Evolutionary conservation across 2,113 vertebrate species (phyloP).

Genomic region (Tricholaema leucomelas): DNA sequence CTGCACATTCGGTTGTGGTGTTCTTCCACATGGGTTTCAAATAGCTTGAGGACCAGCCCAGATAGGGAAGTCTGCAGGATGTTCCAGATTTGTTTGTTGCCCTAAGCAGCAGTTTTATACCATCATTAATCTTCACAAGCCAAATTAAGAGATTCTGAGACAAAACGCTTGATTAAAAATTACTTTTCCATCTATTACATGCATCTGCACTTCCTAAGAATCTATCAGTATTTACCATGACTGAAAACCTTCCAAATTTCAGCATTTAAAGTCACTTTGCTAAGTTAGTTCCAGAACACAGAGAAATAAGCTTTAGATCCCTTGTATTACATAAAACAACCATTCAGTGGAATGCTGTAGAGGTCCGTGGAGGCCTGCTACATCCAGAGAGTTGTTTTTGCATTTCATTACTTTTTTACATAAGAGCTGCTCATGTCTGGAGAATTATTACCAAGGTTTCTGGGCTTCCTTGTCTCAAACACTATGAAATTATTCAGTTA

Average conservation of each 20-base stretch:
- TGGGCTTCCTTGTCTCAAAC: constrained; percentile 8
- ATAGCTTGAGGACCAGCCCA: background rate
- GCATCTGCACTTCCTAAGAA: background rate
- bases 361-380: constrained; percentile 6
- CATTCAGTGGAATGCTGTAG: background rate
- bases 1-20: background rate
- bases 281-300: constrained; percentile 6
- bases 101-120: constrained; percentile 38
- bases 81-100: constrained; percentile 48
- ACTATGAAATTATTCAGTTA: constrained; percentile 8
- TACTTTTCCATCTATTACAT: background rate
- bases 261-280: constrained; percentile 7
- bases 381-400: constrained; percentile 23
- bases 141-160: constrained; percentile 40
- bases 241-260: background rate
- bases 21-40: background rate
- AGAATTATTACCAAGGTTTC: constrained; percentile 53
- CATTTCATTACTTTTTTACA: constrained; percentile 56
- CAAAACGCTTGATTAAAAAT: background rate
- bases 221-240: background rate
- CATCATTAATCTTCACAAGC: constrained; percentile 27
- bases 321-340: constrained; percentile 36
- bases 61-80: background rate
- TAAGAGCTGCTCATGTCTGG: constrained; percentile 42
- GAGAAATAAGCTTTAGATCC: background rate